These are phyloP conservation scores for Pongo abelii DNA, from an alignment of 2,113 vertebrate species.

Conservation along the genomic window DNA sequence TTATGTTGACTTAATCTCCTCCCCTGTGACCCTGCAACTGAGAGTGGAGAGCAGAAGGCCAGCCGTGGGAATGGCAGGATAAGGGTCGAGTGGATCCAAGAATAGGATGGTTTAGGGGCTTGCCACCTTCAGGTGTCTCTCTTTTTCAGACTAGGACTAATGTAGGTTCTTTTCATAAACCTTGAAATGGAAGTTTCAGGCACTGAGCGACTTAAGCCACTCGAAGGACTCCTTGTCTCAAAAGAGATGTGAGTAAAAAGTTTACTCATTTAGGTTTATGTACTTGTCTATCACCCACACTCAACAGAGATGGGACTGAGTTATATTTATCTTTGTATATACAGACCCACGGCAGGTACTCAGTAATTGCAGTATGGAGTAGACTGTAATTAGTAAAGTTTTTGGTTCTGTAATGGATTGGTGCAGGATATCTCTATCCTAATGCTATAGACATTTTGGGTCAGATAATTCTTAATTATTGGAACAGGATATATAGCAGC, in stretches of 20 bases:
- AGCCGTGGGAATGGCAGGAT: not conserved
- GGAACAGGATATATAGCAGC: not conserved
- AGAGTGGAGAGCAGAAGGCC: not conserved
- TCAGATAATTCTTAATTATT: not conserved
- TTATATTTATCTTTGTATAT: not conserved
- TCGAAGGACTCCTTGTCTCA: not conserved
- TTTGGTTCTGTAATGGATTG: not conserved
- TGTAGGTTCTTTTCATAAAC: not conserved
- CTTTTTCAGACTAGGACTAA: not conserved
- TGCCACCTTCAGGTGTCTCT: not conserved
- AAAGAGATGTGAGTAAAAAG: not conserved
- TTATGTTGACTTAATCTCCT: not conserved
- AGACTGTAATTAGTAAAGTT: not conserved
- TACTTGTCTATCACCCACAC: not conserved
- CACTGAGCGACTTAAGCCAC: not conserved
- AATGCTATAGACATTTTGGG: not conserved
- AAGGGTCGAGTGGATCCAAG: too few species aligned
- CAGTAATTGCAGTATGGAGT: not conserved
- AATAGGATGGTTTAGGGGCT: not conserved
- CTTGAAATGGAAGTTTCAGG: not conserved
- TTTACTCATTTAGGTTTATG: not conserved
- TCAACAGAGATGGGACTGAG: not conserved
- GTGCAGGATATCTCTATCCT: not conserved
- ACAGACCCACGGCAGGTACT: not conserved
- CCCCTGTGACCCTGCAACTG: fast-evolving